Evolutionary conservation across 2,888 invertebrate species (phyloP), one percentile per base, ranked within the genome.

Genomic region (Melipona bicolor): DNA sequence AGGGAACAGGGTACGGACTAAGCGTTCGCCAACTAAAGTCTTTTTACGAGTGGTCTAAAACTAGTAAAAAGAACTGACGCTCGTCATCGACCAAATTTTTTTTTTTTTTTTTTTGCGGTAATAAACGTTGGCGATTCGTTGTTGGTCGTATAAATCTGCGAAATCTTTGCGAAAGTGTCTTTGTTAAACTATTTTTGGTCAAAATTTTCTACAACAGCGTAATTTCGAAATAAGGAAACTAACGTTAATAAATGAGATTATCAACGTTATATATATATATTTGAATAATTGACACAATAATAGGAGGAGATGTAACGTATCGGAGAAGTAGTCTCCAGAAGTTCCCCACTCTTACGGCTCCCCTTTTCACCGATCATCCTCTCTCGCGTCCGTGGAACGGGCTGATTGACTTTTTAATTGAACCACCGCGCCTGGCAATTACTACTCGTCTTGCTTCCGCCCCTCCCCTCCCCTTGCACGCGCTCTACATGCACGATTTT

Each of bases 391-490:
- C 84, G 21, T 79, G 81, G 77, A 88, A 83, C 79, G 85, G 89
- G 92, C 91, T 93, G 94, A 94, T 94, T 94, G 93, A 94, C 93
- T 94, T 94, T 94, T 94, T 94, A 94, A 94, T 94, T 93, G 92
- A 92, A 93, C 92, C 91, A 90, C 90, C 91, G 81, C 87, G 90
- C 89, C 91, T 89, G 89, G 90, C 92, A 93, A 94, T 94, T 93
- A 94, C 89, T 71, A 32, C 71, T 90, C 74, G 87, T 85, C 86
- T 83, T 64, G 85, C 79, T 62, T 74, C 85, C 85, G 81, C 9
- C 9, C 9, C 36, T 9, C 43, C 2, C 11, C 9, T 79, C 78
- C 49, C 52, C 70, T 72, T 73, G 32, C 79, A 49, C 62, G 70
- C 65, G 71, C 54, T 71, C 65, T 70, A 69, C 76, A 62, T 36